Percentiles rank a stretch among this genome's conserved stretches.
phyloP scores from a whole-genome alignment of 64 coral and sea anemone species.

The Dendronephthya gigantea region DNA sequence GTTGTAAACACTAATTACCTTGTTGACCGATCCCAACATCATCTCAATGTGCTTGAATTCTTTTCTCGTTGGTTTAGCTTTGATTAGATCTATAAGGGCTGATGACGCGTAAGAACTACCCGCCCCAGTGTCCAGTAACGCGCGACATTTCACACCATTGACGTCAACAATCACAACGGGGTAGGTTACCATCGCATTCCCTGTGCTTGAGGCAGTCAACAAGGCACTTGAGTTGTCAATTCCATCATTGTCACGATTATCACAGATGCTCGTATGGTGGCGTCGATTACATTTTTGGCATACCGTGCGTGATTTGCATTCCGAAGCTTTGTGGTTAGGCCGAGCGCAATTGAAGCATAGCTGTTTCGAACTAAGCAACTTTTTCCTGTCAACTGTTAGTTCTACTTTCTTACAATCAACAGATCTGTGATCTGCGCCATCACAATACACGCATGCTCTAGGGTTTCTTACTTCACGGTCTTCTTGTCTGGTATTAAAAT shows the following conservation, averaged over 20 bases:
- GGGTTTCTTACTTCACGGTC: too few relatives aligned
- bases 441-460: too few relatives aligned
- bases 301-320: background rate
- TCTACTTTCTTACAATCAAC: background rate
- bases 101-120: background rate
- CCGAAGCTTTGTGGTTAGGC: background rate
- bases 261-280: background rate
- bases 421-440: too few relatives aligned
- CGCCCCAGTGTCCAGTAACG: background rate
- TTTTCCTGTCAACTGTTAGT: background rate
- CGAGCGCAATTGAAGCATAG: conserved; percentile 9
- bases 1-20: background rate
- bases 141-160: background rate
- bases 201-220: background rate
- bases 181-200: background rate
- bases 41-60: background rate
- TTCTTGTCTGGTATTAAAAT: too few relatives aligned
- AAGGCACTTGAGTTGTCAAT: background rate
- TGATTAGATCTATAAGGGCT: background rate
- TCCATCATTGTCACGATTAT: background rate
- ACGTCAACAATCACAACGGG: background rate
- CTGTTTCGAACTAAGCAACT: too few relatives aligned
- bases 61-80: background rate
- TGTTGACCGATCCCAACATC: background rate
- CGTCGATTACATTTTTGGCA: background rate